Evolutionary conservation across 2,888 invertebrate genomes (phyloP), one percentile per base, ranked within the genome.

Genomic region (Watsonalla cultraria): DNA sequence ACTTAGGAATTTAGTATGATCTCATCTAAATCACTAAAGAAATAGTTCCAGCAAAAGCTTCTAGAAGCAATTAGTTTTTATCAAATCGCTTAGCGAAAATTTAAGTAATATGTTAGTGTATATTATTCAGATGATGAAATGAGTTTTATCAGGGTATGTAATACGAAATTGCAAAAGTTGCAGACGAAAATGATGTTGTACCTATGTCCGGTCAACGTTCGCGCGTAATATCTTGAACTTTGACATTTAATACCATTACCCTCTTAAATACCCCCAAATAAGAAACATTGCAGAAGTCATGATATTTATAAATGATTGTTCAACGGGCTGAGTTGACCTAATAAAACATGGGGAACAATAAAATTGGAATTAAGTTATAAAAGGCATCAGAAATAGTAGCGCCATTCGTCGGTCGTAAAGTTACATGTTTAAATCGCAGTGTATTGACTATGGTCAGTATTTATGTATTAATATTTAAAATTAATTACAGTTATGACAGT

Each of bases 361-460:
- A 55, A 57, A 55, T 61, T 54, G 54, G 59, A 57, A 55, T 53
- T 57, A 61, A 62, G 68, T 61, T 64, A 57, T 60, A 66, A 59
- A 65, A 59, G 59, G 58, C 66, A 63, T 48, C 65, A 69, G 62
- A 62, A 62, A 61, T 47, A 59, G 60, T 61, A 61, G 61, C 72
- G 72, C 76, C 70, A 78, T 59, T 57, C 49, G 13, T 11, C 51
- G 62, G 48, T 73, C 75, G 70, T 76, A 76, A 80, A 77, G 59
- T 71, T 67, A 55, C 60, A 68, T 61, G 68, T 65, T 65, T 67
- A 66, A 57, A 70, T 65, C 64, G 68, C 65, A 68, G 58, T 57
- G 55, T 68, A 70, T 78, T 82, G 80, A 72, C 76, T 64, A 54
- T 76, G 84, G 83, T 82, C 83, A 84, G 82, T 77, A 47, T 64